These are phyloP conservation scores for Hafferia zeledoni DNA, from an alignment of 2,797 vertebrate species.

Conservation along the genomic window DNA sequence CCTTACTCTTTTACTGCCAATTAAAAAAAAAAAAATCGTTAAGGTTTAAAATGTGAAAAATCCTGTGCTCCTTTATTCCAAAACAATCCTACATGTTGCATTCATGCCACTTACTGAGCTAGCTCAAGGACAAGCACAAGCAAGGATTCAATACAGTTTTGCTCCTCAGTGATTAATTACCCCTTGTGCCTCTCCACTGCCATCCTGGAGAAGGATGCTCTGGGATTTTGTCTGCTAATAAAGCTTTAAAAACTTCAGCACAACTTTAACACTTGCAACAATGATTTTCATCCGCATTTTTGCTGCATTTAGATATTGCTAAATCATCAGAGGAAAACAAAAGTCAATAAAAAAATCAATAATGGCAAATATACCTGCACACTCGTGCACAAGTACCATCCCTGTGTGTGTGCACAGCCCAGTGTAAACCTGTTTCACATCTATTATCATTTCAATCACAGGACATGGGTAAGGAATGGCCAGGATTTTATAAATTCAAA, in stretches of 20 bases:
- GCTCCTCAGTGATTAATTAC: neutral
- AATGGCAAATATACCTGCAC: neutral
- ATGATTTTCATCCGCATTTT: neutral
- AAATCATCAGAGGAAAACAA: neutral
- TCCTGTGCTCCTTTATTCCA: neutral
- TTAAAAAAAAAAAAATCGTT: neutral
- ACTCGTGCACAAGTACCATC: fast-evolving
- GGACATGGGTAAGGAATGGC: neutral
- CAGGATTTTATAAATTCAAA: neutral
- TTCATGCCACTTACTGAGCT: neutral
- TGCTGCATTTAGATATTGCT: neutral
- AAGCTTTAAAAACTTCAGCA: neutral
- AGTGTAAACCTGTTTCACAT: neutral
- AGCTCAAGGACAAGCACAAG: neutral
- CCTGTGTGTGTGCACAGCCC: neutral
- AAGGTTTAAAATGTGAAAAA: neutral
- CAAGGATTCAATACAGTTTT: neutral
- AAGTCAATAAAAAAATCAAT: neutral
- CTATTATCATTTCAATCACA: neutral
- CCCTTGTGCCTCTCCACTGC: neutral
- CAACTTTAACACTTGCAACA: neutral
- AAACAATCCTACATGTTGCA: neutral
- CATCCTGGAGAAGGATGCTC: neutral
- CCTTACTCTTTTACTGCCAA: neutral
- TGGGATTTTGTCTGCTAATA: neutral